A percentile compares a stretch with the other conserved stretches of the same genome.
phyloP scores from a whole-genome alignment of 2,888 invertebrate species.

The Hypsopygia costalis region DNA sequence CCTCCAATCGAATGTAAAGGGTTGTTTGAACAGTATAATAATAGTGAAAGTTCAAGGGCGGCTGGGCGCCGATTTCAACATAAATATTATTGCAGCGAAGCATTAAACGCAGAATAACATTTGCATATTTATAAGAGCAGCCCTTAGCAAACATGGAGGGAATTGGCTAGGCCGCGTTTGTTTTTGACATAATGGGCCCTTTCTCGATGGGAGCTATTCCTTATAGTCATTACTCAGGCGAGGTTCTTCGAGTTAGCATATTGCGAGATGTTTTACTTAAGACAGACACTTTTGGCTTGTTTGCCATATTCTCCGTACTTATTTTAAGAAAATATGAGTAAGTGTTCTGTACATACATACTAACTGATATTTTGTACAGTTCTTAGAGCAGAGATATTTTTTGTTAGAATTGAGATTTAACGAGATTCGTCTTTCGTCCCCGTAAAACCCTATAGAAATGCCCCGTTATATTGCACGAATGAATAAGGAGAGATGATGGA shows the following conservation, averaged over 20 bases:
- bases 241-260: constrained; percentile 38
- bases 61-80: constrained; percentile 61
- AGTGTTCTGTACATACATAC: no score
- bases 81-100: constrained; percentile 73
- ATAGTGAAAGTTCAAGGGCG: constrained; percentile 64
- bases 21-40: constrained; percentile 64
- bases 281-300: background rate
- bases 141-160: constrained; percentile 69
- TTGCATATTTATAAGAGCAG: constrained; percentile 77
- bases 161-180: constrained; percentile 60
- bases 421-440: no score
- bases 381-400: no score
- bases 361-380: no score
- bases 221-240: constrained; percentile 27
- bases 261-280: constrained; percentile 22
- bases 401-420: no score
- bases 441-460: no score
- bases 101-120: constrained; percentile 71
- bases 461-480: no score
- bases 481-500: no score
- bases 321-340: no score
- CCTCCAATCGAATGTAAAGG: constrained; percentile 35
- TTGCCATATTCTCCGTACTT: background rate
- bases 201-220: constrained; percentile 53
- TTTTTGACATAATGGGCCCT: constrained; percentile 71